Evolutionary conservation across 35 echinoderm and acorn worm species (phyloP), one percentile per base, ranked within the genome.

Genomic region (Strongylocentrotus purpuratus): DNA sequence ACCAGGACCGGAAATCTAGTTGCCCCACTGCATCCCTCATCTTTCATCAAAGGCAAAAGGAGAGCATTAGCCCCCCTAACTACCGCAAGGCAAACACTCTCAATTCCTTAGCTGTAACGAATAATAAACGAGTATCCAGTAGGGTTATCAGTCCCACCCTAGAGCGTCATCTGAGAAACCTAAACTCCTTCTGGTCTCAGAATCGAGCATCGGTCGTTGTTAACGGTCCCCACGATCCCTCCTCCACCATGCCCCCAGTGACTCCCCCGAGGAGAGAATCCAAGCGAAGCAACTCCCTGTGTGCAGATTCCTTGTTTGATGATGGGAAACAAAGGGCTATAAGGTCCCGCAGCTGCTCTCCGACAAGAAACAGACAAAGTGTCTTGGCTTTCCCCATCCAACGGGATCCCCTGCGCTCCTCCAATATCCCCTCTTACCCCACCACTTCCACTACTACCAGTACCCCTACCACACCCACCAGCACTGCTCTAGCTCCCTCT

Each of bases 151-250:
- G 91, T 58, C 91, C 91, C 10, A 50, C 91, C 48, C 31, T 93
- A 5, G 91, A 93, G 28, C 91, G 91, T 11, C 91, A 93, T 93
- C 91, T 93, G 15, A 33, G 91, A 93, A 93, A 93, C 46, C 47
- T 93, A 9, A 93, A 93, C 48, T 50, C 91, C 91, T 93, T 93
- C 48, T 93, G 91, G 91, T 93, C 91, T 46, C 45, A 93, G 31
- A 93, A 93, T 48, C 45, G 91, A 9, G 91, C 91, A 33, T 93
- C 91, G 13, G 48, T 58, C 2, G 31, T 93, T 28, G 25, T 47
- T 93, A 58, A 28, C 28, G 48, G 31, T 58, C 15, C 91, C 3
- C 18, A n/a, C 4, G 91, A 93, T 58, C 17, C 32, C 48, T 93
- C 41, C 90, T 9, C n/a, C 17, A 93, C 17, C 46, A 93, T 28